These are phyloP conservation scores for Acheta domesticus DNA, from an alignment of 2,888 invertebrate genomes.

Conservation along the genomic window DNA sequence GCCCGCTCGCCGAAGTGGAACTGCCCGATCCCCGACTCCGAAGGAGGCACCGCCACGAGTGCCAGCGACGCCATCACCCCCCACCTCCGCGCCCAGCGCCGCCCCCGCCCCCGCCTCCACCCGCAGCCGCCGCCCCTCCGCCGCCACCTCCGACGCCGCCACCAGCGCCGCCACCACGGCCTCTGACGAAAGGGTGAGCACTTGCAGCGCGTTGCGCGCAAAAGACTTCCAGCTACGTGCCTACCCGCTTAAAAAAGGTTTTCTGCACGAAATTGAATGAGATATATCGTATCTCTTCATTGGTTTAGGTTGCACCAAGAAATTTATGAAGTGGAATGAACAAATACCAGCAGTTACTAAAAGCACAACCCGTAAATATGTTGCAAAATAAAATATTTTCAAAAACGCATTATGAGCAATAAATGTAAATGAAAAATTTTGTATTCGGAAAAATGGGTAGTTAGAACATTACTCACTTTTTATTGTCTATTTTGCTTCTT, in stretches of 20 bases:
- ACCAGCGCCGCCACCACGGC: slow-evolving; percentile 20
- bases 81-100: slow-evolving; percentile 21
- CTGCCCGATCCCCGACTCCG: slow-evolving; percentile 81
- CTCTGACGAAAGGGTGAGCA: slow-evolving; percentile 35
- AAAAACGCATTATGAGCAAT: no score
- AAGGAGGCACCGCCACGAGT: slow-evolving; percentile 41
- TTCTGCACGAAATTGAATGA: no score
- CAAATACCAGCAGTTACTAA: no score
- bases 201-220: background rate
- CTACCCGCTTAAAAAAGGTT: no score
- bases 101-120: slow-evolving; percentile 27
- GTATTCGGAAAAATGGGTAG: no score
- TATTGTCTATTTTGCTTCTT: background rate
- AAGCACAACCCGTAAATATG: no score
- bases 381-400: no score
- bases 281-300: no score
- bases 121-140: slow-evolving; percentile 27
- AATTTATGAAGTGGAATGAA: no score
- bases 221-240: no score
- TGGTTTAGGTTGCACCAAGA: no score
- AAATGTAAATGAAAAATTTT: no score
- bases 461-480: background rate
- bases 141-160: background rate
- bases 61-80: background rate
- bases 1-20: slow-evolving; percentile 88